Conservation (phyloP, 2,797 vertebrate genomes). For the Scyliorhinus canicula region DNA sequence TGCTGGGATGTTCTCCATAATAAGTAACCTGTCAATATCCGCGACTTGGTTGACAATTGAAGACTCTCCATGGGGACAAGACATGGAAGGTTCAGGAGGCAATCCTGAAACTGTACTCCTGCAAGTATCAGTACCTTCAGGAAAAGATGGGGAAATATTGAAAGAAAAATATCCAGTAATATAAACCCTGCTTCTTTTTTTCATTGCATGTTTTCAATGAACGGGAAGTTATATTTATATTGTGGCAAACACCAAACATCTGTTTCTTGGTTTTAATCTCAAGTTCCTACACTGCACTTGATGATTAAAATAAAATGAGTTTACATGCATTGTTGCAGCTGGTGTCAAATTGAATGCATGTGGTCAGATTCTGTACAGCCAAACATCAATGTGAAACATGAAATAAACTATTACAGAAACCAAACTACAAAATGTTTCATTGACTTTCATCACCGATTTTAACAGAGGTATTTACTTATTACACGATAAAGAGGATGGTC, state of each 20-base stretch:
- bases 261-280: conserved; percentile 20
- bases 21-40: not conserved
- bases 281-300: not conserved
- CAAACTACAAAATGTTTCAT: not conserved
- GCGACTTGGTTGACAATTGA: not conserved
- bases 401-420: not conserved
- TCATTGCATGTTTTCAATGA: not conserved
- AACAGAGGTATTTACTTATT: not conserved
- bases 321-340: not conserved
- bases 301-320: not conserved
- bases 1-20: not conserved
- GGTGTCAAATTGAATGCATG: not conserved
- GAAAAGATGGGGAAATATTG: not conserved
- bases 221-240: not conserved
- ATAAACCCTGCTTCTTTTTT: not conserved
- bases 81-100: not conserved
- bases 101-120: not conserved
- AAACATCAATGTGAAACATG: not conserved
- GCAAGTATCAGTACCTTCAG: not conserved
- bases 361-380: not conserved
- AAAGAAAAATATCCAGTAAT: not conserved
- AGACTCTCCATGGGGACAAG: not conserved
- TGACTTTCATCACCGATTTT: not conserved
- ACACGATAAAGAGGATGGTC: not conserved
- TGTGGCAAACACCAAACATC: not conserved